Percentiles rank a stretch among this genome's conserved stretches.
These are phyloP conservation scores for Bombus sibiricus DNA, from an alignment of 1,140 invertebrate species.

Conservation along the genomic window DNA sequence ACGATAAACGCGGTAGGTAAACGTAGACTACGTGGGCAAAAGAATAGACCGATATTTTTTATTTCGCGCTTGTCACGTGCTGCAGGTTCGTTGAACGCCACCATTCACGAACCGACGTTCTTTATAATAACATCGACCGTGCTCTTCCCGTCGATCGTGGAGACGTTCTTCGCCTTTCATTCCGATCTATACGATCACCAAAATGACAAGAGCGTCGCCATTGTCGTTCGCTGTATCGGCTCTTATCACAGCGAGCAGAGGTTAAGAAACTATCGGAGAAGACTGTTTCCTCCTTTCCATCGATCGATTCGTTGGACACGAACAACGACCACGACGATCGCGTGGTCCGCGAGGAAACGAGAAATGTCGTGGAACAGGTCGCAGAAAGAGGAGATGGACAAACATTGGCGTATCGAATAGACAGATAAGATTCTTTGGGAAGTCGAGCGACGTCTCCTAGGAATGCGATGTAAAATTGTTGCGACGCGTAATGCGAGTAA, in stretches of 20 bases:
- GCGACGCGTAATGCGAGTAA: not conserved
- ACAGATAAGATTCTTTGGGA: conserved; percentile 23
- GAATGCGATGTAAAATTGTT: not conserved
- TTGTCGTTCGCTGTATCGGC: conserved; percentile 32
- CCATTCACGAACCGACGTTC: not conserved
- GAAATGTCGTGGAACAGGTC: conserved; percentile 47
- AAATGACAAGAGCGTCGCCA: conserved; percentile 30
- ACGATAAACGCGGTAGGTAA: too few relatives aligned
- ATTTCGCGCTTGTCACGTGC: not conserved
- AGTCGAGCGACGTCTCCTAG: not conserved
- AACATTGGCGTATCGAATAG: not conserved
- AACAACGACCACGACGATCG: not conserved
- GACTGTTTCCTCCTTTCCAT: conserved; percentile 55
- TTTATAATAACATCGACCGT: conserved; percentile 29
- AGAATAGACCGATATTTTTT: not conserved
- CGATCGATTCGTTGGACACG: conserved; percentile 52
- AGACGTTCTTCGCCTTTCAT: not conserved
- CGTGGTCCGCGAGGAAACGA: conserved; percentile 46
- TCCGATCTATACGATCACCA: conserved; percentile 3
- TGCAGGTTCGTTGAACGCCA: not conserved
- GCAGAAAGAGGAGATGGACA: conserved; percentile 25
- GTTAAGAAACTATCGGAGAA: conserved; percentile 52
- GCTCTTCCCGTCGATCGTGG: not conserved
- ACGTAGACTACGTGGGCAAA: too few relatives aligned
- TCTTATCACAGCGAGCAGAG: conserved; percentile 31